A percentile compares a stretch with the other conserved stretches of the same genome.
phyloP scores from a whole-genome alignment of 2,797 vertebrate species.

The Anas bahamensis region DNA sequence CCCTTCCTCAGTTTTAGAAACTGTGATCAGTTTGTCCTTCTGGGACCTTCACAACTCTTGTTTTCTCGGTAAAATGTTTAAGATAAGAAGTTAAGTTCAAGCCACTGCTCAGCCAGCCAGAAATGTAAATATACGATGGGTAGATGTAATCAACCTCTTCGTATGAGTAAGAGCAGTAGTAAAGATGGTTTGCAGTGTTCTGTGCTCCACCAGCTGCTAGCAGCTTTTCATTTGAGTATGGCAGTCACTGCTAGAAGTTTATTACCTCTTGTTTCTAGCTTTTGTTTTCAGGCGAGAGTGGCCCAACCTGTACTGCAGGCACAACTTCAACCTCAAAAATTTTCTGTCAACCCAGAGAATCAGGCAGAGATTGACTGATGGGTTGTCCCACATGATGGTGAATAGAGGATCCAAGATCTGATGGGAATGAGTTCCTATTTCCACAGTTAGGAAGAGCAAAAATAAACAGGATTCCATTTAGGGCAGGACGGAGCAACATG shows the following conservation, averaged over 20 bases:
- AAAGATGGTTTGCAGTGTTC: neutral
- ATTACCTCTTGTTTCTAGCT: neutral
- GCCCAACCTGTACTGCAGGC: neutral
- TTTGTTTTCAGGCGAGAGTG: neutral
- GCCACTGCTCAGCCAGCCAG: neutral
- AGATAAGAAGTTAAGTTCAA: neutral
- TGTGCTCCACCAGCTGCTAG: neutral
- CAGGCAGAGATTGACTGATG: neutral
- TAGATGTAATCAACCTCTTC: neutral
- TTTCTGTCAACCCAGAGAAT: neutral
- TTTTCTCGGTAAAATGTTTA: neutral
- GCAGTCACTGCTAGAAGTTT: neutral
- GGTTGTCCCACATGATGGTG: neutral
- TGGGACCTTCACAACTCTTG: neutral
- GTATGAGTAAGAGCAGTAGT: neutral
- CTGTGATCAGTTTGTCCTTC: neutral
- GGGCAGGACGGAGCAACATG: neutral
- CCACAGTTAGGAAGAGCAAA: neutral
- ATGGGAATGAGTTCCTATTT: neutral
- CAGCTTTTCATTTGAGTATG: neutral
- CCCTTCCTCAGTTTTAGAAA: neutral
- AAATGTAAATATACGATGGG: neutral
- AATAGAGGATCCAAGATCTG: accelerated
- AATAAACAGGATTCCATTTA: neutral
- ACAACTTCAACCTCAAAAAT: neutral